Evolutionary conservation across 1,140 invertebrate species (phyloP).

Genomic region (Tetramorium alpestre): DNA sequence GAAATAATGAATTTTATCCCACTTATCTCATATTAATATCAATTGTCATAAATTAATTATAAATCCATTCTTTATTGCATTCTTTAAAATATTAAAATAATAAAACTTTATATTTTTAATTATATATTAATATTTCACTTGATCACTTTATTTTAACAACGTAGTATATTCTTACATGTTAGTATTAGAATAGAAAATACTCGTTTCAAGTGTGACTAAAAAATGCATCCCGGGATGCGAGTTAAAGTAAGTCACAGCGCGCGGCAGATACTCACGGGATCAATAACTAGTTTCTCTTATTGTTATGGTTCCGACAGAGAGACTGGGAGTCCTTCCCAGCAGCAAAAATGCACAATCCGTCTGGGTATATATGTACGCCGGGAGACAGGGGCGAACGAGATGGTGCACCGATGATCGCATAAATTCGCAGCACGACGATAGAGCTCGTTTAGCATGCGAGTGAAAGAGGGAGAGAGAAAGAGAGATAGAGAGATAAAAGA

Average conservation of each 20-base stretch:
- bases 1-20: neutral
- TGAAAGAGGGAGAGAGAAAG: slow-evolving; percentile 43
- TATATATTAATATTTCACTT: neutral
- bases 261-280: neutral
- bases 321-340: neutral
- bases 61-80: neutral
- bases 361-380: neutral
- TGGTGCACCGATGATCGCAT: slow-evolving; percentile 78
- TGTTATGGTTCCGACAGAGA: neutral
- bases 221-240: neutral
- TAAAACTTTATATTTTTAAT: slow-evolving; percentile 4
- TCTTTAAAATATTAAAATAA: slow-evolving; percentile 4
- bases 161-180: neutral
- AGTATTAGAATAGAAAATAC: neutral
- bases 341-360: neutral
- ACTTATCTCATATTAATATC: neutral
- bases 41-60: neutral
- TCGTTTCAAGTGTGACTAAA: neutral
- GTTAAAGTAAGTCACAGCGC: neutral
- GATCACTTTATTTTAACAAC: neutral
- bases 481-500: slow-evolving; percentile 73
- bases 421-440: slow-evolving; percentile 72
- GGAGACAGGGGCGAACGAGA: slow-evolving; percentile 3
- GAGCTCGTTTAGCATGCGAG: slow-evolving; percentile 26
- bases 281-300: slow-evolving; percentile 27